phyloP scores from a whole-genome alignment of 2,888 invertebrate genomes.

The Patella caerulea region DNA sequence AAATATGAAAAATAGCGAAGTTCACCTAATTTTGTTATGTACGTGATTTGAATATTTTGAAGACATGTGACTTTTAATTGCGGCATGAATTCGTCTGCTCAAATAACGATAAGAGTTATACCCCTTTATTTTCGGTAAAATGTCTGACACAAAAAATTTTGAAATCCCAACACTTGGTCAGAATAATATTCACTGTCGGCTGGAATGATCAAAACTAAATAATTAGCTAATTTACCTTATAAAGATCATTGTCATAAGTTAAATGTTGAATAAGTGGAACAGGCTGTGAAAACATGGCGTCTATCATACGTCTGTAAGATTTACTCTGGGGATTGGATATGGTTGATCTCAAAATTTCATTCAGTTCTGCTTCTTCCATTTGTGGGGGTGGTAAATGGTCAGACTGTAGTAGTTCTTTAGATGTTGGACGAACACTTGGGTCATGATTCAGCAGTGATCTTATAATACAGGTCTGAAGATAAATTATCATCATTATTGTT shows the following conservation, averaged over 20 bases:
- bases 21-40: no score
- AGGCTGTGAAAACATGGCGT: constrained; percentile 74
- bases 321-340: constrained; percentile 86
- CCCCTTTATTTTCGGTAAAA: no score
- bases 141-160: no score
- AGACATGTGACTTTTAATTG: no score
- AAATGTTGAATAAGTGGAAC: constrained; percentile 81
- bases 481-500: neutral
- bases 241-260: constrained; percentile 82
- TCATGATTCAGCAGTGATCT: constrained; percentile 89
- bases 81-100: no score
- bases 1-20: no score
- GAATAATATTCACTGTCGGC: no score
- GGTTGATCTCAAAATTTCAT: constrained; percentile 84
- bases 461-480: constrained; percentile 60
- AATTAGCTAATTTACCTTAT: constrained; percentile 55
- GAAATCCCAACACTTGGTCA: no score
- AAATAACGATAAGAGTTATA: no score
- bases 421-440: constrained; percentile 85
- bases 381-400: constrained; percentile 86
- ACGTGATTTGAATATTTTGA: no score
- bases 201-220: no score
- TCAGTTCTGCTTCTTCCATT: constrained; percentile 87
- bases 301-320: constrained; percentile 78
- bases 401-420: constrained; percentile 86